Conservation (phyloP, 2,797 vertebrate genomes). For the Galago senegalensis region DNA sequence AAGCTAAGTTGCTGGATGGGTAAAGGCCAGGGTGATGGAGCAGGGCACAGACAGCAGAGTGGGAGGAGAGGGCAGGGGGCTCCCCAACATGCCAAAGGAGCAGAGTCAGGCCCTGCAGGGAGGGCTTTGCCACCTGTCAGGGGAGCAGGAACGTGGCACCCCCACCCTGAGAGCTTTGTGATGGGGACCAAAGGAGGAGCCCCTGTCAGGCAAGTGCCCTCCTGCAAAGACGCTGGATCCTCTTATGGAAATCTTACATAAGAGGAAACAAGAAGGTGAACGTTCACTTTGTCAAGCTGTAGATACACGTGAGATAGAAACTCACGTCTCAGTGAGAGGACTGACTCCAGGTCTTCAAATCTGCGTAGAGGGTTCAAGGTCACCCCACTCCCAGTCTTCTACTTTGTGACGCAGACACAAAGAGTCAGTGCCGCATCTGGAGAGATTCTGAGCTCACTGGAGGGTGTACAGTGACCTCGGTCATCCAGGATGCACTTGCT, state of each 20-base stretch:
- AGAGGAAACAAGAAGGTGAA: background rate
- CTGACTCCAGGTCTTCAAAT: background rate
- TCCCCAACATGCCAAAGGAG: rapidly evolving
- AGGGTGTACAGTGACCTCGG: background rate
- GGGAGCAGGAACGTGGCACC: too few relatives aligned
- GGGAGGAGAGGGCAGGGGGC: background rate
- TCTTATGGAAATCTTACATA: too few relatives aligned
- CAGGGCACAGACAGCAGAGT: too few relatives aligned
- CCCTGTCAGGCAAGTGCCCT: background rate
- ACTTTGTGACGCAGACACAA: too few relatives aligned
- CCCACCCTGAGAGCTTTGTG: background rate
- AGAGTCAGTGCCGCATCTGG: too few relatives aligned
- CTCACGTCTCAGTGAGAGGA: too few relatives aligned
- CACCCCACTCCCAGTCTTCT: too few relatives aligned
- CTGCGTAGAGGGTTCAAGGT: background rate
- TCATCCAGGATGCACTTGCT: too few relatives aligned
- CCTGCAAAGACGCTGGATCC: background rate
- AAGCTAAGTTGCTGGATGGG: background rate
- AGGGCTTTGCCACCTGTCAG: background rate
- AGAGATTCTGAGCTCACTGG: too few relatives aligned
- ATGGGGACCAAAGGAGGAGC: background rate
- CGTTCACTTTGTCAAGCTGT: background rate
- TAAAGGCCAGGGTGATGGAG: background rate
- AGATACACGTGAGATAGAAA: background rate
- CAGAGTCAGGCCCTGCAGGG: background rate